phyloP scores from a whole-genome alignment of 2,113 vertebrate species.

The Neogobius melanostomus region DNA sequence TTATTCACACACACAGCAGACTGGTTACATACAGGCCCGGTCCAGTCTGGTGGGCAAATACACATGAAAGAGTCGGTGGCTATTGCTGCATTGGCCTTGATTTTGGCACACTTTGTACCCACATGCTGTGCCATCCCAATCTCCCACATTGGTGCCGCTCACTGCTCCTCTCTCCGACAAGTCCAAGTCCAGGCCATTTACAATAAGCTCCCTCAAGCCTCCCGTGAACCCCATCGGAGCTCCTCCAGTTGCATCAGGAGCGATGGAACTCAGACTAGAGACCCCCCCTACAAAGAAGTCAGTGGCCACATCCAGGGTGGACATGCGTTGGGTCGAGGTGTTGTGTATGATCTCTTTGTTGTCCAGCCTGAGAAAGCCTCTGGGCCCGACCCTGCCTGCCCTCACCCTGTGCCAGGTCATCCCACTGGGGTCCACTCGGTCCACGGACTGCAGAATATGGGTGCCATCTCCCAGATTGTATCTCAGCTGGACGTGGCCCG shows the following conservation, averaged over 20 bases:
- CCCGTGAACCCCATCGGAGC: conserved; percentile 80
- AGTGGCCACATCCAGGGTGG: conserved; percentile 72
- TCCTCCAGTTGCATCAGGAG: conserved; percentile 72
- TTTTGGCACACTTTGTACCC: conserved; percentile 84
- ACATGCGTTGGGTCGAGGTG: conserved; percentile 70
- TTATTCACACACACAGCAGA: conserved; percentile 72
- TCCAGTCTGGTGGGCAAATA: conserved; percentile 75
- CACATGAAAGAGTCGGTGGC: conserved; percentile 72
- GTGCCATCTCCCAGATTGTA: conserved; percentile 84
- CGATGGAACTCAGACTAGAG: conserved; percentile 75
- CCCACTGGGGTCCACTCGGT: conserved; percentile 58
- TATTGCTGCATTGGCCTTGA: conserved; percentile 69
- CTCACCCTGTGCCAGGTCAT: conserved; percentile 78
- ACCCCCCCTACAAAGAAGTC: conserved; percentile 84
- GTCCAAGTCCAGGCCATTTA: conserved; percentile 80
- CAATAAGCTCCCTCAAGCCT: conserved; percentile 75
- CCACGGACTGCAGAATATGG: conserved; percentile 68
- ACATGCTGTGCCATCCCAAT: conserved; percentile 85
- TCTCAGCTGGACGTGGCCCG: conserved; percentile 78
- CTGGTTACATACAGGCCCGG: conserved; percentile 75
- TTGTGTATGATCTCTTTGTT: conserved; percentile 65
- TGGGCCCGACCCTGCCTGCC: conserved; percentile 77
- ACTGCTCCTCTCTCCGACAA: conserved; percentile 77
- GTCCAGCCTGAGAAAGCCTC: conserved; percentile 80
- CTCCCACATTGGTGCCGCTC: conserved; percentile 80